Percentiles rank a stretch among this genome's conserved stretches.
Conservation (phyloP, 2,888 invertebrate species). For the Hydraecia micacea region DNA sequence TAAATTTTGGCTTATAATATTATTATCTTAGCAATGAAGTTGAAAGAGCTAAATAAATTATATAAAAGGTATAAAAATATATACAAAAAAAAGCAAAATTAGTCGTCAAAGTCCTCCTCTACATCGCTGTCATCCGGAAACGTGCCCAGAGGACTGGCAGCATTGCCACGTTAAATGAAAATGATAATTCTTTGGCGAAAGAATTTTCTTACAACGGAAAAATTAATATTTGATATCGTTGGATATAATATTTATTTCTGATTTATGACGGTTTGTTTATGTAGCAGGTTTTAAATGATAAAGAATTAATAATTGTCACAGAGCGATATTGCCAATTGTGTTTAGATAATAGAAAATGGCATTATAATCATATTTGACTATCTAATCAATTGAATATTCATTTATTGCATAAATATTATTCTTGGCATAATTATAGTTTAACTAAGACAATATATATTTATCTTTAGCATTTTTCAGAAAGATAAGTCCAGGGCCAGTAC, state of each 20-base stretch:
- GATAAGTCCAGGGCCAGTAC: neutral
- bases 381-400: neutral
- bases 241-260: neutral
- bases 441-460: neutral
- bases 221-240: neutral
- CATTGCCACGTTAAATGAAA: neutral
- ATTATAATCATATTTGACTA: conserved; percentile 2
- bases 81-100: neutral
- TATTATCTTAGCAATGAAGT: neutral
- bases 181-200: neutral
- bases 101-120: neutral
- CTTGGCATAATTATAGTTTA: neutral
- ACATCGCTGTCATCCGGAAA: neutral
- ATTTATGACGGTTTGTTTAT: too few species aligned
- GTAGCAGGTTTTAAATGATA: neutral
- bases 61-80: neutral
- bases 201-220: neutral
- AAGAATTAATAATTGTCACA: neutral
- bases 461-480: neutral
- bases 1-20: conserved; percentile 5
- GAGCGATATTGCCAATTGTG: neutral
- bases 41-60: neutral
- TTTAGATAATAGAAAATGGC: neutral
- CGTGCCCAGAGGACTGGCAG: neutral
- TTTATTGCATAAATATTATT: neutral